phyloP scores from a whole-genome alignment of 2,888 invertebrate species.

The Coelinius sp. region DNA sequence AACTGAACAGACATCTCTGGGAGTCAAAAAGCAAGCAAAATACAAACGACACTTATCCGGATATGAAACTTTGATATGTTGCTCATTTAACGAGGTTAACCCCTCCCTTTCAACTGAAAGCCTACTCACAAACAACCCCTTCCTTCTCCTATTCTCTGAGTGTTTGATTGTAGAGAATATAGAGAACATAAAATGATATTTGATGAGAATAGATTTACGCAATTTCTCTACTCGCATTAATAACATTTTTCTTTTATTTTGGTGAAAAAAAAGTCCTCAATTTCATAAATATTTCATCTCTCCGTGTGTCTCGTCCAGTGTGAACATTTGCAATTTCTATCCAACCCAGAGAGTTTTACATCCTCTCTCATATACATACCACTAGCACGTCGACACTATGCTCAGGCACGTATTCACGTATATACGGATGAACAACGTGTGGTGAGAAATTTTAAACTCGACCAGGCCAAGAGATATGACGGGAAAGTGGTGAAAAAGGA shows the following conservation, averaged over 20 bases:
- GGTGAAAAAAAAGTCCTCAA: too few species aligned
- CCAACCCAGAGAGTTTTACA: constrained; percentile 1
- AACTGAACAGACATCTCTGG: constrained; percentile 23
- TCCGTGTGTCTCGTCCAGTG: not conserved
- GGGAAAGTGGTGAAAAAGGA: constrained; percentile 3
- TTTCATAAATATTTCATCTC: not conserved
- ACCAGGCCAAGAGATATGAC: constrained; percentile 10
- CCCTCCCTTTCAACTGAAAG: not conserved
- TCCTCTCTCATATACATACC: not conserved
- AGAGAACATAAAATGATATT: too few species aligned
- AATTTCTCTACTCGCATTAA: too few species aligned
- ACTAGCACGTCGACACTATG: constrained; percentile 16
- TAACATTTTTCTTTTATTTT: too few species aligned
- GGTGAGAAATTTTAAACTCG: constrained; percentile 8
- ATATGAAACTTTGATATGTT: constrained; percentile 34
- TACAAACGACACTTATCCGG: not conserved
- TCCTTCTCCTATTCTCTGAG: not conserved
- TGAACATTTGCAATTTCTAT: not conserved
- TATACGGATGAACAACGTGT: not conserved
- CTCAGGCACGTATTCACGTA: constrained; percentile 18
- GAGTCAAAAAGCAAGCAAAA: not conserved
- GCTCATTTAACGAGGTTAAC: constrained; percentile 7
- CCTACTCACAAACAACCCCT: not conserved
- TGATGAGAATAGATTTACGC: too few species aligned
- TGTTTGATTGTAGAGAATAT: too few species aligned